Conservation (phyloP, 1,140 invertebrate species). For the Helicoverpa armigera region DNA sequence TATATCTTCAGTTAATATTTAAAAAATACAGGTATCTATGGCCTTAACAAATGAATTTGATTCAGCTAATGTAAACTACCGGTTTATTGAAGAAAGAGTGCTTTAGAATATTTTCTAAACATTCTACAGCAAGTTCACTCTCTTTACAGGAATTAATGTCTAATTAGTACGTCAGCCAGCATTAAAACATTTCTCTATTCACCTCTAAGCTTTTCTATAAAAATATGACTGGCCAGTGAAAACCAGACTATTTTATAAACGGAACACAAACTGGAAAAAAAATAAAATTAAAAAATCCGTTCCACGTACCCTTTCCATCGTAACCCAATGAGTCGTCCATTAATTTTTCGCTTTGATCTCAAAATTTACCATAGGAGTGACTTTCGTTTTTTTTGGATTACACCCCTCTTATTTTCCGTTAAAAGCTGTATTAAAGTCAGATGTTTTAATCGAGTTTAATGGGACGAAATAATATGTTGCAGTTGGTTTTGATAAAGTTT, state of each 20-base stretch:
- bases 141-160: too few species aligned
- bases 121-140: too few species aligned
- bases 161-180: too few species aligned
- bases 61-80: too few species aligned
- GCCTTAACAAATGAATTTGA: too few species aligned
- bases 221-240: too few species aligned
- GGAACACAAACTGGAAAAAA: background rate
- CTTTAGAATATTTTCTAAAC: too few species aligned
- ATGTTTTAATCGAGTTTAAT: constrained; percentile 36
- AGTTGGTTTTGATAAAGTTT: constrained; percentile 5
- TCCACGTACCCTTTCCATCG: background rate
- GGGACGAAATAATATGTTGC: background rate
- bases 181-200: too few species aligned
- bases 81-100: too few species aligned
- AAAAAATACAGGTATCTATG: too few species aligned
- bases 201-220: too few species aligned
- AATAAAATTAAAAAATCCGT: background rate
- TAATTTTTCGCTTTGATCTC: constrained; percentile 59
- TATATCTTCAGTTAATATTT: too few species aligned
- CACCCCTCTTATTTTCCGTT: constrained; percentile 37
- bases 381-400: constrained; percentile 53
- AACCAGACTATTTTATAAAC: background rate
- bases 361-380: constrained; percentile 50
- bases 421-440: constrained; percentile 36
- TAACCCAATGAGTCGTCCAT: constrained; percentile 50